phyloP scores from a whole-genome alignment of 1,140 invertebrate species.

The Calycopis cecrops region DNA sequence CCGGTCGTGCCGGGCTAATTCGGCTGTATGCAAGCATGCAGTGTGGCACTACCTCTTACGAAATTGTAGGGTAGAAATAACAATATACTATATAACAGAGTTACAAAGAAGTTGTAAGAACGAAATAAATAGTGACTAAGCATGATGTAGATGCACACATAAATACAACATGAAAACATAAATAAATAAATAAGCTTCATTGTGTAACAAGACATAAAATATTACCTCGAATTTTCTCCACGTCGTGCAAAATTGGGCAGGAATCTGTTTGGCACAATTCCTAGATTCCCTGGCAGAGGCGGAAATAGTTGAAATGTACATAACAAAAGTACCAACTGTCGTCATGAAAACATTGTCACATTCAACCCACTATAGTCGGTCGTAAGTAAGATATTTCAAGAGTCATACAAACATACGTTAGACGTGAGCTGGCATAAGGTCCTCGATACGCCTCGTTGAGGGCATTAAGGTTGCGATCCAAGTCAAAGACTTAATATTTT shows the following conservation, averaged over 20 bases:
- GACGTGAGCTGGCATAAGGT: slow-evolving; percentile 41
- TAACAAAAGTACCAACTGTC: slow-evolving; percentile 21
- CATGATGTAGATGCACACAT: no score
- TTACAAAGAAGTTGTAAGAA: no score
- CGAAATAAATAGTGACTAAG: no score
- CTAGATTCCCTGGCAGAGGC: slow-evolving; percentile 24
- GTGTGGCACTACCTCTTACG: no score
- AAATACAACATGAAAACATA: not conserved
- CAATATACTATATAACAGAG: no score
- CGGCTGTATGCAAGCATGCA: no score
- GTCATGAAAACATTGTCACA: slow-evolving; percentile 20
- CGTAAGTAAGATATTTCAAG: slow-evolving; percentile 51
- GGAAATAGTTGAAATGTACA: slow-evolving; percentile 22
- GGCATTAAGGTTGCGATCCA: slow-evolving; percentile 36
- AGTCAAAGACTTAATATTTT: slow-evolving; percentile 11
- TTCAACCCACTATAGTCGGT: slow-evolving; percentile 25
- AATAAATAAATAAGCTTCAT: not conserved
- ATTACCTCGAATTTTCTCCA: not conserved
- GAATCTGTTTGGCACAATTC: slow-evolving; percentile 23
- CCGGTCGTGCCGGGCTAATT: no score
- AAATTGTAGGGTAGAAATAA: no score
- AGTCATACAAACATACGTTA: slow-evolving; percentile 50
- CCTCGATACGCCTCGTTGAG: slow-evolving; percentile 40
- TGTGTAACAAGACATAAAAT: not conserved
- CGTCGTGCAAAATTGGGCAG: not conserved